phyloP scores from a whole-genome alignment of 2,888 invertebrate species.

The Ophion obscuratus region DNA sequence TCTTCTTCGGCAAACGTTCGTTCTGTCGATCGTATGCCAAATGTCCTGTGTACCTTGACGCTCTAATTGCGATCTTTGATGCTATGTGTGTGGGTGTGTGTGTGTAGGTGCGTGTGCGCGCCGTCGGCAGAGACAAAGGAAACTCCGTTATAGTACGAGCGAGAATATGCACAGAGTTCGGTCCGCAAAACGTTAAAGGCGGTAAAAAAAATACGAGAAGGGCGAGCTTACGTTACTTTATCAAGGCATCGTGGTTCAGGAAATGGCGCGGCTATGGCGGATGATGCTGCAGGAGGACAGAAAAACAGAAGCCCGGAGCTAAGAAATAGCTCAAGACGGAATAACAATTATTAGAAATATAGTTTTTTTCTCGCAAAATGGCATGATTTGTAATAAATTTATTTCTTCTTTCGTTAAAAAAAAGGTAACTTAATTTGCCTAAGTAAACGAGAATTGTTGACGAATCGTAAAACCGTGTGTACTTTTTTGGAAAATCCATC shows the following conservation, averaged over 20 bases:
- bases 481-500: no score
- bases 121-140: conserved; percentile 33
- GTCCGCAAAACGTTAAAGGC: conserved; percentile 20
- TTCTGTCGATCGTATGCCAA: not conserved
- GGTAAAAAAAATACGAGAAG: not conserved
- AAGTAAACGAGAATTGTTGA: no score
- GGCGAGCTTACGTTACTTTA: conserved; percentile 36
- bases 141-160: conserved; percentile 13
- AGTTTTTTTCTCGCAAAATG: no score
- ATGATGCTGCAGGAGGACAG: conserved; percentile 3
- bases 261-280: conserved; percentile 54
- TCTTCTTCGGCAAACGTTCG: not conserved
- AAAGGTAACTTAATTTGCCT: no score
- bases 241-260: conserved; percentile 52
- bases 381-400: no score
- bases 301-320: not conserved
- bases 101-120: not conserved
- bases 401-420: no score
- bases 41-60: not conserved
- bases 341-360: not conserved
- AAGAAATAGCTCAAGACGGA: conserved; percentile 34
- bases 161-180: not conserved
- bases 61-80: not conserved
- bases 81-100: not conserved
- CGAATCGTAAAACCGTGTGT: no score